Base-by-base conservation (phyloP, 2,797 vertebrate genomes). In the Podarcis lilfordi region DNA sequence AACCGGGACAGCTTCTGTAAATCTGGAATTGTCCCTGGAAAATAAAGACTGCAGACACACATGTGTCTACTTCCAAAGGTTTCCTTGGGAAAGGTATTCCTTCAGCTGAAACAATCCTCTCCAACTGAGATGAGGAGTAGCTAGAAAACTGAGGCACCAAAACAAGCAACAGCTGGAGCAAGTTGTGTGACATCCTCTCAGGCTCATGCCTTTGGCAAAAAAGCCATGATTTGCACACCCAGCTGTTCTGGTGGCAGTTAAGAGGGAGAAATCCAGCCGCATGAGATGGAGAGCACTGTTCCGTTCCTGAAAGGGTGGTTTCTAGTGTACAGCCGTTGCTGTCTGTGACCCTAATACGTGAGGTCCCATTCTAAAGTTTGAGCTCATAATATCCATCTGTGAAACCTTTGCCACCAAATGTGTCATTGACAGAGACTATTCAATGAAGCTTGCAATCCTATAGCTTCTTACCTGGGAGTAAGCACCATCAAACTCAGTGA, bases 211-310 rank as follows among this genome's bases (percentile, higher is more conserved):
- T 83, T 25, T 55, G 76, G 40, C 43, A 71, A 83, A 89, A 84
- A 89, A 84, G 74, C 43, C 80, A 23, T 76, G 43, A 35, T 59
- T 29, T 4, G 4, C 19, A 81, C 72, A 76, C 8, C 50, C 81
- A 80, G 50, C 89, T 83, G 7, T 87, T 91, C 88, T 91, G 59
- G 74, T 43, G 82, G 75, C 82, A n/a, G 82, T 88, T 29, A 37
- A 88, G 75, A 80, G 32, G 55, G 88, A 77, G 84, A 92, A 92
- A 91, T n/a, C 55, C 77, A 82, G 0, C 84, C 69, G 76, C 37
- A 72, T 82, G 32, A 87, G 72, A 87, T 77, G 84, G 59, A 59
- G 25, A 86, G 21, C 35, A 43, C 8, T 4, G 17, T 84, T 84
- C 68, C 35, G 59, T 88, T 88, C 5, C 13, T 72, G 8, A 32